phyloP scores from a whole-genome alignment of 2,888 invertebrate genomes.

The Papilio protenor region DNA sequence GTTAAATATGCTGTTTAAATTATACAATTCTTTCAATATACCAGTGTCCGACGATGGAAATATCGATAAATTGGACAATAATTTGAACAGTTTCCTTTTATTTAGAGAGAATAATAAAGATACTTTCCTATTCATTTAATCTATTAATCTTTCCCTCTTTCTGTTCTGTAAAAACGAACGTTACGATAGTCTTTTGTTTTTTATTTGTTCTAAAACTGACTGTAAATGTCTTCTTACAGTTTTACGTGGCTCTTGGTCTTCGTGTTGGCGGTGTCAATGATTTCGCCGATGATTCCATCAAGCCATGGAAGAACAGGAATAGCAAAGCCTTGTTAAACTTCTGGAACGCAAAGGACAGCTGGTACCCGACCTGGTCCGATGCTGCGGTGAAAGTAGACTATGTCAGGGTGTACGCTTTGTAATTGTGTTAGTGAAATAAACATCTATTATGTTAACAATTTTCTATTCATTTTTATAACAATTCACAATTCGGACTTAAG shows the following conservation, averaged over 20 bases:
- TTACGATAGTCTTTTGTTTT: not conserved
- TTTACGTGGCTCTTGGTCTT: constrained; percentile 90
- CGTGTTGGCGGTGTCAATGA: constrained; percentile 91
- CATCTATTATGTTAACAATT: not conserved
- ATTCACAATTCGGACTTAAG: too few species aligned
- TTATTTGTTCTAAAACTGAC: not conserved
- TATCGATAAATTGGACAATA: too few species aligned
- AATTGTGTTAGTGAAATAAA: constrained; percentile 42
- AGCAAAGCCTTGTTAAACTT: constrained; percentile 87
- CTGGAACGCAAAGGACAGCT: constrained; percentile 84
- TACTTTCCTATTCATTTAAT: not conserved
- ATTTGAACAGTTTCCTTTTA: too few species aligned
- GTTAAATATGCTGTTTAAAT: constrained; percentile 51
- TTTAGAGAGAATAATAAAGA: too few species aligned
- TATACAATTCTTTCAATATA: not conserved
- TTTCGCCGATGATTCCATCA: constrained; percentile 86
- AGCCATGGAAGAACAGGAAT: constrained; percentile 90
- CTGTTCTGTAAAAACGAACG: too few species aligned
- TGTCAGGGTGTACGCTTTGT: constrained; percentile 84
- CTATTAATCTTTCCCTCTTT: not conserved
- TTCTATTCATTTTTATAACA: not conserved
- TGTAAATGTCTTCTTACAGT: constrained; percentile 70
- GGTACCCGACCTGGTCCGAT: constrained; percentile 87
- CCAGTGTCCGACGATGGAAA: not conserved
- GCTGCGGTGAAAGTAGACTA: constrained; percentile 85